Conservation (phyloP, 2,797 vertebrate species). For the Oryzias dopingdopingensis region DNA sequence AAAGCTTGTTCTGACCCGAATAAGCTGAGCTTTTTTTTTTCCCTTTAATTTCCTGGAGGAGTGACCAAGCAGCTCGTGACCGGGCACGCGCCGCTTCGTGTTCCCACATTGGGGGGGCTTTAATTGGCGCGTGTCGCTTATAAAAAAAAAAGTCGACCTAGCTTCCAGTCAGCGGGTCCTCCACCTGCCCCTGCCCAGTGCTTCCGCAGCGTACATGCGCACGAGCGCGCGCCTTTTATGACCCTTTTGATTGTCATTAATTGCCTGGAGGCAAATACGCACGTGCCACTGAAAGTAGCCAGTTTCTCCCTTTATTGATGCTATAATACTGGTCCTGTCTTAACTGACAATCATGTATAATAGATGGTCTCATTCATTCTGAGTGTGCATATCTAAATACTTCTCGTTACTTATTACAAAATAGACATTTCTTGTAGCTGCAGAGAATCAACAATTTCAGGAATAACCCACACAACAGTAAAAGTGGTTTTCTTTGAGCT, state of each 20-base stretch:
- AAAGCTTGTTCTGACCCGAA: conserved; percentile 20
- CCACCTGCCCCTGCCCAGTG: conserved; percentile 63
- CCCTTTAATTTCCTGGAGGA: not conserved
- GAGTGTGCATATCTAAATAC: too few relatives aligned
- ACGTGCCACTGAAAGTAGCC: conserved; percentile 3
- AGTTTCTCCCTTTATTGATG: too few relatives aligned
- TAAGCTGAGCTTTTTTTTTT: not conserved
- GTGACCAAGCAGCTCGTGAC: conserved; percentile 35
- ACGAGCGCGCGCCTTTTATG: conserved; percentile 9
- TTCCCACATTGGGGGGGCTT: conserved; percentile 25
- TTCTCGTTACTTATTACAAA: too few relatives aligned
- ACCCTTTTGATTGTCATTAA: conserved; percentile 21
- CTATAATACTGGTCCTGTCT: too few relatives aligned
- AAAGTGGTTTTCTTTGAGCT: conserved; percentile 2
- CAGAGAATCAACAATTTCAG: not conserved
- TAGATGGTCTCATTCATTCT: too few relatives aligned
- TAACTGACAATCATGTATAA: too few relatives aligned
- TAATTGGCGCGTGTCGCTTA: conserved; percentile 65
- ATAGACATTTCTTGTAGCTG: not conserved
- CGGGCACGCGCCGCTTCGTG: conserved; percentile 64
- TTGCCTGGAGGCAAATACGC: conserved; percentile 4
- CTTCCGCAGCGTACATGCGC: conserved; percentile 17
- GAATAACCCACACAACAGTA: not conserved
- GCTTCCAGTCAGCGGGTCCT: conserved; percentile 55
- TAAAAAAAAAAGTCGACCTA: conserved; percentile 22